Base-by-base conservation (phyloP, 1,140 invertebrate genomes). In the Cheumatopsyche charites region DNA sequence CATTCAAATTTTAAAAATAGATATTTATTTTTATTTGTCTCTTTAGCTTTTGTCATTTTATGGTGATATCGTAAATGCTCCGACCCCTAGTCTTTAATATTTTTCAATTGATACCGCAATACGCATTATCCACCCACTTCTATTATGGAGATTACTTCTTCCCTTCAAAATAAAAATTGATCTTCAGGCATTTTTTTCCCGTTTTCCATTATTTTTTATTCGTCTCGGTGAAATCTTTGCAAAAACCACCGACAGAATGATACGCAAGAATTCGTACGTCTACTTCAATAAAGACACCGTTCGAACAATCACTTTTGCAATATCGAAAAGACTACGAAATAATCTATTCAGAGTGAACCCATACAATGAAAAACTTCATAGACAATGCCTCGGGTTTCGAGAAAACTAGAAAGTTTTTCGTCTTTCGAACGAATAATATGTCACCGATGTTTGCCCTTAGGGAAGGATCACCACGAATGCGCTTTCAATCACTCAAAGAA, bases 91-190 rank as follows among this genome's bases (percentile, higher is more conserved):
- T n/a, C 55, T 1, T 58, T 25, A 17, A 58, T 58, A 58, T 58
- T 58, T 68, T 73, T 61, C 73, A 75, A 75, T 75, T 75, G 73
- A 72, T 75, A 69, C 70, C 73, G 67, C 73, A 70, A 71, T 72
- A 61, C 55, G 58, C 71, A 71, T 71, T 67, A 75, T 62, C 47
- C 36, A 12, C 41, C 45, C 36, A 66, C 45, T 70, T 25, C 73
- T 75, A 75, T 72, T 75, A 75, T 70, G 67, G 62, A 70, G 71
- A 75, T 75, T 75, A 70, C 73, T 75, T 66, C 63, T 26, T 58
- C 43, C 62, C 73, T 43, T 55, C 21, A 65, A 36, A 36, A 66
- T 43, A 19, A 63, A 69, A 72, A 49, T 55, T 52, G 66, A 68
- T 68, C 66, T 25, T 41, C 29, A 19, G 25, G 12, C 36, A 63